Evolutionary conservation across 1,140 invertebrate species (phyloP), one percentile per base, ranked within the genome.

Genomic region (Drosophila saltans): DNA sequence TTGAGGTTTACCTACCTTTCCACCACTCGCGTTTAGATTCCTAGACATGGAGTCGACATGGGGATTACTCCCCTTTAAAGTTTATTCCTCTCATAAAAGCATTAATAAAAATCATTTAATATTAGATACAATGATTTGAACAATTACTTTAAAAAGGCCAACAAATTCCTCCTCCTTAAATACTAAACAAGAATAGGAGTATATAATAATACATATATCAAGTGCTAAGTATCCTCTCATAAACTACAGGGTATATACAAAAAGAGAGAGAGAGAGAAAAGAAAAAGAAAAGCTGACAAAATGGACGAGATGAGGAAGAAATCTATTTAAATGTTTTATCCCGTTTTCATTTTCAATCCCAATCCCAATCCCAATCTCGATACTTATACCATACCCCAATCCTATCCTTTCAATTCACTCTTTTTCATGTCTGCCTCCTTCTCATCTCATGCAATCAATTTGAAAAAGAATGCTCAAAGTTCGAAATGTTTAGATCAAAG

Each of bases 261-360:
- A 30, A 11, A 40, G 2, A 65, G 11, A 41, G 55, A 10, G 2
- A 24, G 4, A 40, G 7, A 16, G 6, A 16, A 39, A 72, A 60
- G 26, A 36, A 55, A 59, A 39, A 39, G 41, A 45, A 39, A 21
- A 39, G 26, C 39, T 59, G 57, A 59, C 56, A 58, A 36, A 58
- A n/a, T 36, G 56, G 56, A 59, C 33, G 57, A 59, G 33, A 39
- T 59, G 57, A 59, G 33, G 57, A 62, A 60, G 67, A 73, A 69
- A 64, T 65, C 60, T 41, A 76, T 76, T 76, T 76, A 76, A 76
- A 76, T 76, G 72, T 33, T 63, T 55, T 39, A 52, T 52, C 21
- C 57, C 33, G 36, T 30, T 59, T 39, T 39, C 21, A n/a, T 39
- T 59, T 39, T 39, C 57, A 8, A 39, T 21, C 10, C 11, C 11